Conservation (phyloP, 2,797 vertebrate species). For the Heterohyrax brucei region DNA sequence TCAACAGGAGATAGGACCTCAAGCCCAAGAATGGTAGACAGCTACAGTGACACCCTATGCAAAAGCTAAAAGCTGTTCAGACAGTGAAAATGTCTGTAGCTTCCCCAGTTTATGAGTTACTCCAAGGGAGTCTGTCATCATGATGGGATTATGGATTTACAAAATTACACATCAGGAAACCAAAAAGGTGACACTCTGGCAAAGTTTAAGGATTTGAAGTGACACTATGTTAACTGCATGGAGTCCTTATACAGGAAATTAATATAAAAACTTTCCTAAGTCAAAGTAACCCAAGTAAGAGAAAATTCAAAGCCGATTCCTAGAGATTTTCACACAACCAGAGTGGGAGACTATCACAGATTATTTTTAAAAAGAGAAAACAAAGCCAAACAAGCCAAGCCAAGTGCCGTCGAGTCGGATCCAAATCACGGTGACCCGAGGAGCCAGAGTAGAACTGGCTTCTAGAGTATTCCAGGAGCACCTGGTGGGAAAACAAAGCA, state of each 20-base stretch:
- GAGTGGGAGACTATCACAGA: neutral
- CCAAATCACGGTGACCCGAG: too few species aligned
- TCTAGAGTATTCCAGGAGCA: too few species aligned
- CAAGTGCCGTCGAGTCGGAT: too few species aligned
- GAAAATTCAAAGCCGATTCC: neutral
- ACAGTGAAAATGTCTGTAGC: neutral
- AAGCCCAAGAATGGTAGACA: neutral
- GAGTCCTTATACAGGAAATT: neutral
- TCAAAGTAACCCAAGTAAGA: neutral
- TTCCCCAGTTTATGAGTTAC: neutral
- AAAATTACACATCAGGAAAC: neutral
- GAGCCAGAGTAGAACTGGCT: too few species aligned
- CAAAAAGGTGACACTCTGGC: neutral
- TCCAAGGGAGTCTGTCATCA: neutral
- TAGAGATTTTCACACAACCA: neutral
- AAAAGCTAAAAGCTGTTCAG: constrained; percentile 11
- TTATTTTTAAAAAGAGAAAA: neutral
- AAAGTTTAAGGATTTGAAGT: neutral
- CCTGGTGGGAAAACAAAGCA: neutral
- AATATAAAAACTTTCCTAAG: neutral
- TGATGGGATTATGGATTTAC: neutral
- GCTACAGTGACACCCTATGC: neutral
- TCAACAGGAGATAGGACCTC: neutral
- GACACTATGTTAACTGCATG: neutral
- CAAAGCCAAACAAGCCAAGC: neutral